Percentiles rank a stretch among this genome's conserved stretches.
These are phyloP conservation scores for Rosalia funebris DNA, from an alignment of 2,888 invertebrate genomes.

Conservation along the genomic window DNA sequence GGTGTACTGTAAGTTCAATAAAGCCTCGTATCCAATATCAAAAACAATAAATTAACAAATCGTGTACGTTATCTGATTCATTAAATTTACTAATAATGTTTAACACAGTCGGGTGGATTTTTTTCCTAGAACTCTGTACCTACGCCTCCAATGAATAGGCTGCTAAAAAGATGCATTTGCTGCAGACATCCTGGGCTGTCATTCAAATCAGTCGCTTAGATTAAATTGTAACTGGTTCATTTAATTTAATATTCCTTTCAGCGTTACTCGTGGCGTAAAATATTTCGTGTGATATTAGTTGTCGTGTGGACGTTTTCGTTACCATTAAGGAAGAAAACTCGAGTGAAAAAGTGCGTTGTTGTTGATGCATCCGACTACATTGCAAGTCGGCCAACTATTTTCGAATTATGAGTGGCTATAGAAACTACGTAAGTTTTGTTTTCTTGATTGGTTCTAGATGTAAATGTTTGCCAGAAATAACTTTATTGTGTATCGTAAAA, in stretches of 20 bases:
- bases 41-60: no score
- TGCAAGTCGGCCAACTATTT: constrained; percentile 22
- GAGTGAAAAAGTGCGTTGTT: constrained; percentile 24
- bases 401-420: constrained; percentile 51
- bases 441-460: constrained; percentile 6
- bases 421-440: constrained; percentile 51
- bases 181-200: no score
- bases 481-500: constrained; percentile 15
- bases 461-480: constrained; percentile 13
- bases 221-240: no score
- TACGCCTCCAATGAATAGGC: background rate
- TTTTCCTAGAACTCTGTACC: no score
- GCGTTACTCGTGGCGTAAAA: background rate
- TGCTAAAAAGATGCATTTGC: no score
- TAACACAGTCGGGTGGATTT: constrained; percentile 9
- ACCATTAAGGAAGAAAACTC: constrained; percentile 18
- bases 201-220: no score
- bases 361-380: constrained; percentile 21
- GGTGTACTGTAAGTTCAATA: no score
- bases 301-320: constrained; percentile 3
- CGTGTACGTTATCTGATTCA: no score
- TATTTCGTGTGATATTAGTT: constrained; percentile 10
- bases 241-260: background rate
- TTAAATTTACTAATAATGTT: background rate
- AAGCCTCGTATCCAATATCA: no score